Percentiles rank a stretch among this genome's conserved stretches.
phyloP scores from a whole-genome alignment of 1,140 invertebrate species.

The Propsilocerus akamusi region DNA sequence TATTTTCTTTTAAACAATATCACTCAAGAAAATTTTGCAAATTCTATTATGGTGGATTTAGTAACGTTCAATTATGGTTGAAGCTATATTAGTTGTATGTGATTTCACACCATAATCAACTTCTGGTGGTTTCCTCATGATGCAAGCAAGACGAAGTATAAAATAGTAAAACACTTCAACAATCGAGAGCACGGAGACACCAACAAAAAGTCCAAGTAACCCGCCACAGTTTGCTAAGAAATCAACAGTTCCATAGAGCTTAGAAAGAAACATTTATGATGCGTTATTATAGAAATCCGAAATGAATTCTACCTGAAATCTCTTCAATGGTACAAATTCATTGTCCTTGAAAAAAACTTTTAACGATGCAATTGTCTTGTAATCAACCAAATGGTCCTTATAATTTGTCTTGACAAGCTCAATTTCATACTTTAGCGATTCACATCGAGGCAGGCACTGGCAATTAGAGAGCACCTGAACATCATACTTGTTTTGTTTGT shows the following conservation, averaged over 20 bases:
- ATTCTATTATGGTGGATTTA: no score
- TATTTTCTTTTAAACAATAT: no score
- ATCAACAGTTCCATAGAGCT: conserved; percentile 30
- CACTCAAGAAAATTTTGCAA: no score
- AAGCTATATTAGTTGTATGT: no score
- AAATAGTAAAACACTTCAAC: conserved; percentile 29
- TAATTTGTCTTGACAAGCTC: conserved; percentile 20
- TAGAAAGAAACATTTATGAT: no score
- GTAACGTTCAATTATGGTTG: no score
- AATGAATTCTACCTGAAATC: no score
- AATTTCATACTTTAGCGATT: conserved; percentile 32
- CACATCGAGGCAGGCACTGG: conserved; percentile 38
- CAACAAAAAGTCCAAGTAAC: conserved; percentile 34
- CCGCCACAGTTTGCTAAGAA: conserved; percentile 37
- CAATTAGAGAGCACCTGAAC: conserved; percentile 24
- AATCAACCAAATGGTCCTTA: background rate
- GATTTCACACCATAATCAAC: no score
- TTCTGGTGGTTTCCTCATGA: background rate
- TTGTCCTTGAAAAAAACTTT: conserved; percentile 27
- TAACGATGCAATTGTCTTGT: background rate
- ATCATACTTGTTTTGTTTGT: conserved; percentile 11
- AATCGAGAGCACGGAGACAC: conserved; percentile 33
- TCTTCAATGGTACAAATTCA: conserved; percentile 28
- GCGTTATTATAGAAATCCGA: no score
- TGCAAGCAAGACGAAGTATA: background rate